Evolutionary conservation across 2,113 vertebrate species (phyloP).

Genomic region (Anolis sagrei): DNA sequence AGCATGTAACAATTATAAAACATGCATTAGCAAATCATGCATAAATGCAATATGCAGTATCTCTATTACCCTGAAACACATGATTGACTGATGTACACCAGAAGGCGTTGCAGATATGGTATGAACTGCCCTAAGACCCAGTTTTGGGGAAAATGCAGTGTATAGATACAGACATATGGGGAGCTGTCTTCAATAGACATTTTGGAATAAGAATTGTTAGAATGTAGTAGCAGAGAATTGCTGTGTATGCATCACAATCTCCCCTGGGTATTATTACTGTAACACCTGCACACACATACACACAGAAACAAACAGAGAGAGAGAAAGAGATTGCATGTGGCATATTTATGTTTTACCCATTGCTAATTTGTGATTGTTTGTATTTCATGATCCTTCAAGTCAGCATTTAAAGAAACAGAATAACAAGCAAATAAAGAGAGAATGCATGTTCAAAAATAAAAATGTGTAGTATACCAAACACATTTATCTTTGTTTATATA

Average conservation of each 20-base stretch:
- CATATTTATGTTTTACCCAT: constrained; percentile 1
- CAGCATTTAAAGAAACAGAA: constrained; percentile 3
- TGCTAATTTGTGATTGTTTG: constrained; percentile 30
- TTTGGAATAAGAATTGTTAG: not conserved
- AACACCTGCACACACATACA: no score
- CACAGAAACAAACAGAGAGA: not conserved
- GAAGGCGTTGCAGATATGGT: no score
- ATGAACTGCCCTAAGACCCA: no score
- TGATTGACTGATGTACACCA: no score
- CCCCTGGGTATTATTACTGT: not conserved
- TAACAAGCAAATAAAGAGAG: not conserved
- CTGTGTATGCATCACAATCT: not conserved
- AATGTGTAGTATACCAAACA: not conserved
- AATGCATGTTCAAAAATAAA: constrained; percentile 35
- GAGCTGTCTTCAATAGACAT: not conserved
- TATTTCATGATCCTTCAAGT: constrained; percentile 9
- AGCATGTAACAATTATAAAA: no score
- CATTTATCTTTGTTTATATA: constrained; percentile 26
- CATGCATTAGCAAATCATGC: no score
- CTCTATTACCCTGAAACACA: no score
- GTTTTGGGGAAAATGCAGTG: no score
- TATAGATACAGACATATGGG: no score
- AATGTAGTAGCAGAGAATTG: not conserved
- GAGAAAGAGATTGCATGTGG: not conserved
- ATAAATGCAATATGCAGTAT: no score